Percentiles rank a stretch among this genome's conserved stretches.
phyloP scores from a whole-genome alignment of 2,888 invertebrate genomes.

The Lochmaea crataegi region DNA sequence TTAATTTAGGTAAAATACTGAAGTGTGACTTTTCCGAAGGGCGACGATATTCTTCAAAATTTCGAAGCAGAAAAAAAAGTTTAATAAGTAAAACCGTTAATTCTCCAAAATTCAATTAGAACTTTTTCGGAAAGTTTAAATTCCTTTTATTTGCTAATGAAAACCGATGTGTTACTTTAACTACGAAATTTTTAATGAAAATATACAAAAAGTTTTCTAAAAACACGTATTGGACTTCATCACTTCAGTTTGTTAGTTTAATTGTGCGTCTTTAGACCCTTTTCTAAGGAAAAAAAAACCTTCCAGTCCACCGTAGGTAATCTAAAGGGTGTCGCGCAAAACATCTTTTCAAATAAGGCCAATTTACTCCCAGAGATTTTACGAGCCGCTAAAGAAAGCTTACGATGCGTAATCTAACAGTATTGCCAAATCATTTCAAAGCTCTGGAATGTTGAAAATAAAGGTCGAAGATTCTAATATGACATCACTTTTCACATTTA shows the following conservation, averaged over 20 bases:
- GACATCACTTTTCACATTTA: no score
- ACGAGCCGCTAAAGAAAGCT: background rate
- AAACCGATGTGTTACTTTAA: background rate
- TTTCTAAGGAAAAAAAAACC: background rate
- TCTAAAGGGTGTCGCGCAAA: slow-evolving; percentile 27
- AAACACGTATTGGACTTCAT: background rate
- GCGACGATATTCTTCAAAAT: slow-evolving; percentile 36
- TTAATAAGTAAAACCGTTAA: slow-evolving; percentile 45
- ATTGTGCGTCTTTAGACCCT: background rate
- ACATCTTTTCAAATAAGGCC: slow-evolving; percentile 26
- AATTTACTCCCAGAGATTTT: slow-evolving; percentile 9
- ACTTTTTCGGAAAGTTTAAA: slow-evolving; percentile 33
- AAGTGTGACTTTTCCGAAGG: slow-evolving; percentile 25
- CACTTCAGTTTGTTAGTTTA: background rate
- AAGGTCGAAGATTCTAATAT: no score
- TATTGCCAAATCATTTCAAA: slow-evolving; percentile 1
- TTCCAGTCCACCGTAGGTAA: background rate
- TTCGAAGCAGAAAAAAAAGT: slow-evolving; percentile 33
- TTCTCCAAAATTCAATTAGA: slow-evolving; percentile 41
- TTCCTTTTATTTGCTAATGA: slow-evolving; percentile 34
- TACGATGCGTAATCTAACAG: background rate
- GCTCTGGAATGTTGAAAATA: background rate
- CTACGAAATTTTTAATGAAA: background rate
- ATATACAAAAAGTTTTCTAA: background rate
- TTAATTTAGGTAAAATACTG: slow-evolving; percentile 31